Percentiles rank a stretch among this genome's conserved stretches.
Evolutionary conservation across 2,113 vertebrate genomes (phyloP).

Genomic region (Scalopus aquaticus): DNA sequence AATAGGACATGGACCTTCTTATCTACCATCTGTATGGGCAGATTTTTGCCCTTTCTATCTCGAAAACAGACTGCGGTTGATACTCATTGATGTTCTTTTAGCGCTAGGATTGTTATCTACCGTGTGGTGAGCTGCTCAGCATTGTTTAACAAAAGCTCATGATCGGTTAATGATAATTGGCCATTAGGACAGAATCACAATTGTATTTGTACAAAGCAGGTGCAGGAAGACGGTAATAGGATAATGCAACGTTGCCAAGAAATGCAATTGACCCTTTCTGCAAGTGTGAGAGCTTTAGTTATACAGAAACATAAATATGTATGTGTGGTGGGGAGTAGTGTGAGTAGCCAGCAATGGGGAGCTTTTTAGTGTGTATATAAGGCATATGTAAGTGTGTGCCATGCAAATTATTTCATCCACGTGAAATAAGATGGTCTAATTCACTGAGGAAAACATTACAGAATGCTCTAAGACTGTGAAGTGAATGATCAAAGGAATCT

Average conservation of each 20-base stretch:
- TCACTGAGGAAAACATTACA: background rate
- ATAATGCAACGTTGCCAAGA: background rate
- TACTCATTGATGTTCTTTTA: background rate
- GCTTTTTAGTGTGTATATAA: background rate
- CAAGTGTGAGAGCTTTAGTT: background rate
- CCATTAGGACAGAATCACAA: background rate
- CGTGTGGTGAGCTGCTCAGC: background rate
- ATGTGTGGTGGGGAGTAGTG: background rate
- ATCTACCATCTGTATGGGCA: background rate
- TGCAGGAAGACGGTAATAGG: background rate
- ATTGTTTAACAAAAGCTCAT: background rate
- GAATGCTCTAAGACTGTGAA: background rate
- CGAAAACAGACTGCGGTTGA: background rate
- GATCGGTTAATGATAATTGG: constrained; percentile 6
- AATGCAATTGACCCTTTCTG: background rate
- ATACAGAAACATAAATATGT: background rate
- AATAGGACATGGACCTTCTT: constrained; percentile 32
- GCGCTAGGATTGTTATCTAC: background rate
- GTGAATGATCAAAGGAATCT: background rate
- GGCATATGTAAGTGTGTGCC: background rate
- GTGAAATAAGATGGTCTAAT: background rate
- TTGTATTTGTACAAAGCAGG: background rate
- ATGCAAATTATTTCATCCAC: background rate
- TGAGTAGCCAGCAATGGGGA: background rate
- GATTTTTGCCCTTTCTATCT: constrained; percentile 19